Evolutionary conservation across 1,140 invertebrate genomes (phyloP).

Genomic region (Drosophila nigrodunni): DNA sequence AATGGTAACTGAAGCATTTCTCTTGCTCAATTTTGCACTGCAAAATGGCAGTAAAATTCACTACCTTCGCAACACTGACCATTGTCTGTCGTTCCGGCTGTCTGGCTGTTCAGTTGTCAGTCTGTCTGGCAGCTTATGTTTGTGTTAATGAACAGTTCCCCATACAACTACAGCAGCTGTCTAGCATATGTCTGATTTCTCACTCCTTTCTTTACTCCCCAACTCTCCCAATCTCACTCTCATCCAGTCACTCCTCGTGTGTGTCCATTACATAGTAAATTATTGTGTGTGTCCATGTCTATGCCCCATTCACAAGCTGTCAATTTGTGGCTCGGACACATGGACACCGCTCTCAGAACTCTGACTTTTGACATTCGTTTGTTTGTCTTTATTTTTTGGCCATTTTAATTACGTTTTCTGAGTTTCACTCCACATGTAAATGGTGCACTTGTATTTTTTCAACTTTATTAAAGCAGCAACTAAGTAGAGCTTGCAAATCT

Average conservation of each 20-base stretch:
- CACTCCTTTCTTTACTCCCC: not conserved
- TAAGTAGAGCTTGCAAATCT: conserved; percentile 18
- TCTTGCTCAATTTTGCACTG: not conserved
- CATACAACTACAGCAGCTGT: conserved; percentile 56
- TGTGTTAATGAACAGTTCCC: conserved; percentile 77
- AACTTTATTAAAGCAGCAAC: conserved; percentile 53
- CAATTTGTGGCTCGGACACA: conserved; percentile 65
- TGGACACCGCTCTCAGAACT: conserved; percentile 31
- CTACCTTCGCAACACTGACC: conserved; percentile 11
- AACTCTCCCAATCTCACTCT: conserved; percentile 1
- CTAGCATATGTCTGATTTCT: conserved; percentile 58
- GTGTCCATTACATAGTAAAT: conserved; percentile 79
- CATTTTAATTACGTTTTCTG: conserved; percentile 75
- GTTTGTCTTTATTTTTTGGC: conserved; percentile 38
- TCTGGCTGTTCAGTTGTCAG: conserved; percentile 42
- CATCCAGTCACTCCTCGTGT: conserved; percentile 24
- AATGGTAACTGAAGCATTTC: conserved; percentile 54
- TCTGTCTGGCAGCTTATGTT: conserved; percentile 73
- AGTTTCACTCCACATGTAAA: conserved; percentile 48
- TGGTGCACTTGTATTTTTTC: conserved; percentile 41
- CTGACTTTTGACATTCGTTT: conserved; percentile 75
- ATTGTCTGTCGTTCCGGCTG: conserved; percentile 1
- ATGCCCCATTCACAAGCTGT: conserved; percentile 49
- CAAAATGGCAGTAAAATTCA: conserved; percentile 10
- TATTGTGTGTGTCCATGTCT: conserved; percentile 72